A percentile compares a stretch with the other conserved stretches of the same genome.
Conservation (phyloP, 2,113 vertebrate genomes). For the Micronycteris hirsuta region DNA sequence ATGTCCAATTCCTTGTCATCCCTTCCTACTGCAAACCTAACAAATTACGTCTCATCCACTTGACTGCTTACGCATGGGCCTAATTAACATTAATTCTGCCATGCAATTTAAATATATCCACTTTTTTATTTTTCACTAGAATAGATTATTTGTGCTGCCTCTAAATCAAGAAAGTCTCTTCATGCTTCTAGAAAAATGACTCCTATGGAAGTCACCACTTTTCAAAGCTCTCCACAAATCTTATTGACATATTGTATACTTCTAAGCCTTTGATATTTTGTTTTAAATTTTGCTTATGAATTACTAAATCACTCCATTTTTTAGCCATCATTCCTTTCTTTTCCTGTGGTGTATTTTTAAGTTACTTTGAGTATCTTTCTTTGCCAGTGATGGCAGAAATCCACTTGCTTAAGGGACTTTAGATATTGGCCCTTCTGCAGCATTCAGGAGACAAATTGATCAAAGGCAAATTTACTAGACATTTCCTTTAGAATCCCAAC, state of each 20-base stretch:
- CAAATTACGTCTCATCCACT: neutral
- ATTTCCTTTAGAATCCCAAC: neutral
- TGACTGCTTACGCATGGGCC: neutral
- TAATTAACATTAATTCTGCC: slow-evolving; percentile 43
- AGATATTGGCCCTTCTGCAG: neutral
- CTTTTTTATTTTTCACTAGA: neutral
- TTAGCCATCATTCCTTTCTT: neutral
- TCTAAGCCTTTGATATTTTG: neutral
- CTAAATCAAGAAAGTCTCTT: neutral
- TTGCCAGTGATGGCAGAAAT: neutral
- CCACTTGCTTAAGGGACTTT: neutral
- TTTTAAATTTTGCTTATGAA: neutral
- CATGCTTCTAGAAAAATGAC: neutral
- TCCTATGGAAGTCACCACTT: neutral
- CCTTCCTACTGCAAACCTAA: neutral
- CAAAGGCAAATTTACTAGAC: neutral
- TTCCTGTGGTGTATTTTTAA: neutral
- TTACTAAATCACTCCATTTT: neutral
- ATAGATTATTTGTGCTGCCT: neutral
- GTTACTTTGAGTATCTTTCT: neutral
- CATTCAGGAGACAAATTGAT: neutral
- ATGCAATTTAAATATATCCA: slow-evolving; percentile 12
- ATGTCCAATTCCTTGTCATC: neutral
- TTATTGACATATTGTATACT: neutral
- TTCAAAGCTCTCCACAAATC: neutral